phyloP scores from a whole-genome alignment of 2,113 vertebrate genomes.

The Anser cygnoides region DNA sequence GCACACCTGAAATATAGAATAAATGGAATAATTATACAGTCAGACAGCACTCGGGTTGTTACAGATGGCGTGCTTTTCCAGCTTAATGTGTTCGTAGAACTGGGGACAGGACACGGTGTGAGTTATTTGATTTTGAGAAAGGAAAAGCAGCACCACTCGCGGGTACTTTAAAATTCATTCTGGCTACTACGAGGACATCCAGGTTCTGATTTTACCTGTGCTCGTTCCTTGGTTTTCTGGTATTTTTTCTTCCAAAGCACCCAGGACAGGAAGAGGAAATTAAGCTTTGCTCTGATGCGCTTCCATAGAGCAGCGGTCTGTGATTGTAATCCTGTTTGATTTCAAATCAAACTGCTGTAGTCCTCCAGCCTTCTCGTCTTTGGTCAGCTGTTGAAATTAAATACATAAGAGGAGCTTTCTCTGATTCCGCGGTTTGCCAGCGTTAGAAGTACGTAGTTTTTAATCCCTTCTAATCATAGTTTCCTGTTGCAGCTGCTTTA shows the following conservation, averaged over 20 bases:
- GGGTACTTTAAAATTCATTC: background rate
- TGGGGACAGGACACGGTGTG: background rate
- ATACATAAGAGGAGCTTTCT: background rate
- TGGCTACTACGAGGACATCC: background rate
- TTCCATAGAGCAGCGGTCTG: background rate
- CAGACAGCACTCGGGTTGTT: background rate
- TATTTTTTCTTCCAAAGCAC: background rate
- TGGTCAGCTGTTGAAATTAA: background rate
- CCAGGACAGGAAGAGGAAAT: background rate
- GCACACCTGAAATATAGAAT: background rate
- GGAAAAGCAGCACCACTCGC: background rate
- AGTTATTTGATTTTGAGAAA: background rate
- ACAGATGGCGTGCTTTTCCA: background rate
- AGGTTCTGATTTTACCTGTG: background rate
- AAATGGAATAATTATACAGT: background rate
- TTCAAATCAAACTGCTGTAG: background rate
- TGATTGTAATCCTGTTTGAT: background rate
- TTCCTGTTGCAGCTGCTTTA: background rate
- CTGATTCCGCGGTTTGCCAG: background rate
- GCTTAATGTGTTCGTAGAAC: background rate
- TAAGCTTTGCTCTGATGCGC: background rate
- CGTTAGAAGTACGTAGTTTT: constrained; percentile 15
- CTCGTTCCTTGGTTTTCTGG: background rate
- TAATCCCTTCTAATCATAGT: constrained; percentile 42
- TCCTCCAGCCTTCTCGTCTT: background rate